A percentile compares a stretch with the other conserved stretches of the same genome.
Conservation (phyloP, 2,113 vertebrate genomes). For the Neolamprologus hecqui region DNA sequence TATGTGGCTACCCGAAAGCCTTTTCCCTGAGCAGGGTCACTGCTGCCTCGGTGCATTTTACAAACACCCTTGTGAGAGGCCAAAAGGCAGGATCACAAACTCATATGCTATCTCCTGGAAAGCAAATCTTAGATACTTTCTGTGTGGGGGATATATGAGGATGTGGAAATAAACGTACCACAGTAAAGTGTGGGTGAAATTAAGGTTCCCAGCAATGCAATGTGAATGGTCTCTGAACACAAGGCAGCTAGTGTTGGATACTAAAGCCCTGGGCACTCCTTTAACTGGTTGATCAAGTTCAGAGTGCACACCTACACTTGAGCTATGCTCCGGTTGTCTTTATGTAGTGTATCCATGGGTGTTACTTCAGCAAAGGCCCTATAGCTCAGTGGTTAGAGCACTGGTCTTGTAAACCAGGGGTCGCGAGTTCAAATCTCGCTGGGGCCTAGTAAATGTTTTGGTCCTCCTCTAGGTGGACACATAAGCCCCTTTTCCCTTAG, state of each 20-base stretch:
- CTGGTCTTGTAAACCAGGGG: constrained; percentile 49
- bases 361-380: neutral
- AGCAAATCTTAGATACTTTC: neutral
- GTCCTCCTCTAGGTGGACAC: neutral
- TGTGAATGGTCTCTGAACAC: neutral
- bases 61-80: neutral
- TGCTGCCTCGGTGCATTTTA: neutral
- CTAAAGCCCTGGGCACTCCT: neutral
- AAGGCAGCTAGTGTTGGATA: neutral
- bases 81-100: neutral
- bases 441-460: neutral
- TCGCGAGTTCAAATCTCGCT: constrained; percentile 33
- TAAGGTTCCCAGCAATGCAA: neutral
- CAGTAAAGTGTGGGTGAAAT: neutral
- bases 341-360: neutral
- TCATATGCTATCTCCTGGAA: neutral
- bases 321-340: fast-evolving
- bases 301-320: neutral
- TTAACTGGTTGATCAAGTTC: neutral
- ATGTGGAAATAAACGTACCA: neutral
- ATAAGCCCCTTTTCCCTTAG: neutral
- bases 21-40: neutral
- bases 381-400: constrained; percentile 62
- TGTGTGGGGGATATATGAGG: neutral
- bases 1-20: neutral